A percentile compares a stretch with the other conserved stretches of the same genome.
These are phyloP conservation scores for Sesia bembeciformis DNA, from an alignment of 2,888 invertebrate species.

Conservation along the genomic window DNA sequence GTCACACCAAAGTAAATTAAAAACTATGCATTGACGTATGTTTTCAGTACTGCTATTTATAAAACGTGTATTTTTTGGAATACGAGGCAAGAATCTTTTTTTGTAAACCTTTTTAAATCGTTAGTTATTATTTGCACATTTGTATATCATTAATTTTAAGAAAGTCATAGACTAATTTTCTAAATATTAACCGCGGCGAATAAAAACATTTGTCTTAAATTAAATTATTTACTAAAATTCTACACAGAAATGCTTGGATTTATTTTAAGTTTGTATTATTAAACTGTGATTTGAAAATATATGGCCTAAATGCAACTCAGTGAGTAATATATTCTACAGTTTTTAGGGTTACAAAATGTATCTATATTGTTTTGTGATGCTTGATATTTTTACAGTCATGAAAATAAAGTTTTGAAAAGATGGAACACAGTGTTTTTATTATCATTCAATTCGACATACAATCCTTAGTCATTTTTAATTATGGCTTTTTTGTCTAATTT, in stretches of 20 bases:
- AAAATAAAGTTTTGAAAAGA: not conserved
- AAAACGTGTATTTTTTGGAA: too few species aligned
- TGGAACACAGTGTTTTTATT: not conserved
- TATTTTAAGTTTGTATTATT: not conserved
- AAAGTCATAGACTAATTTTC: not conserved
- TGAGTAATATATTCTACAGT: not conserved
- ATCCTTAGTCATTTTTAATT: too few species aligned
- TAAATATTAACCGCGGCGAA: not conserved
- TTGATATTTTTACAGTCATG: not conserved
- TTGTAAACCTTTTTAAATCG: not conserved
- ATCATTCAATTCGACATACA: not conserved
- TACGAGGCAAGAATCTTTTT: not conserved
- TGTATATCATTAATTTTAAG: not conserved
- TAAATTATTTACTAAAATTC: too few species aligned
- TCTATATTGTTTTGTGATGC: not conserved
- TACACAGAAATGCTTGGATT: too few species aligned
- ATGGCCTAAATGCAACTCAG: not conserved
- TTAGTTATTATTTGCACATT: not conserved
- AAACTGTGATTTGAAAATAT: not conserved
- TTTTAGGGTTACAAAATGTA: not conserved
- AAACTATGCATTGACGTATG: too few species aligned
- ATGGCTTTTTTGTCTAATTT: too few species aligned
- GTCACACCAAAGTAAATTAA: too few species aligned
- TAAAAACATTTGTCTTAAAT: too few species aligned
- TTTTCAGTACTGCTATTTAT: too few species aligned